A percentile compares a stretch with the other conserved stretches of the same genome.
Conservation (phyloP, 1,140 invertebrate genomes). For the Ridgeia piscesae region DNA sequence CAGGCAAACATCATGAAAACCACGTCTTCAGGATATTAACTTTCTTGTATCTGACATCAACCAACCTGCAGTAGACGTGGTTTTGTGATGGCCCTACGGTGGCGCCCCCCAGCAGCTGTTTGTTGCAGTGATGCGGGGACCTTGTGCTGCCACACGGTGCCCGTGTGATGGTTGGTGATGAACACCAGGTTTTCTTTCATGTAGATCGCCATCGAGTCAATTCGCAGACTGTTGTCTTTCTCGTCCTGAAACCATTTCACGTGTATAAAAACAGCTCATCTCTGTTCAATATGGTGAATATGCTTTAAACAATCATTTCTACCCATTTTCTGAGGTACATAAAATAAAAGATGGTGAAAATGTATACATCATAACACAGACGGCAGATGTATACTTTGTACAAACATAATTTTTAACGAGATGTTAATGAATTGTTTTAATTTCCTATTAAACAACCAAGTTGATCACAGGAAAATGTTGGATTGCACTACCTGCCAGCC, state of each 20-base stretch:
- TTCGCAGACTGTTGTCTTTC: conserved; percentile 6
- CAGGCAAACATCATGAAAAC: no score
- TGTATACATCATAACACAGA: no score
- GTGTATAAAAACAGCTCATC: neutral
- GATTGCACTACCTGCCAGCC: no score
- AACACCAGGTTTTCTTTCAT: conserved; percentile 23
- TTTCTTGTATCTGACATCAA: neutral
- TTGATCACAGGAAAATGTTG: no score
- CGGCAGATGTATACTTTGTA: no score
- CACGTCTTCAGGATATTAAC: neutral
- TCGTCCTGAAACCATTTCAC: neutral
- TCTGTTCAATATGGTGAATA: neutral
- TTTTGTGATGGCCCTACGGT: neutral
- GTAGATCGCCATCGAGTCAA: conserved; percentile 36
- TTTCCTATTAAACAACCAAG: no score
- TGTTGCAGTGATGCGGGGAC: neutral
- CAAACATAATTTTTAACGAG: no score
- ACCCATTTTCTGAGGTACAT: no score
- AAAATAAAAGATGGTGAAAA: no score
- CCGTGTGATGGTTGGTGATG: conserved; percentile 18
- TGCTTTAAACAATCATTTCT: no score
- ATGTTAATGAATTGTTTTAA: no score
- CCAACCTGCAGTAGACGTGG: neutral
- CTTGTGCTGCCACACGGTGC: neutral
- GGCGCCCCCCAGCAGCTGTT: neutral